A percentile compares a stretch with the other conserved stretches of the same genome.
phyloP scores from a whole-genome alignment of 1,140 invertebrate genomes.

The Charaxes varanes region DNA sequence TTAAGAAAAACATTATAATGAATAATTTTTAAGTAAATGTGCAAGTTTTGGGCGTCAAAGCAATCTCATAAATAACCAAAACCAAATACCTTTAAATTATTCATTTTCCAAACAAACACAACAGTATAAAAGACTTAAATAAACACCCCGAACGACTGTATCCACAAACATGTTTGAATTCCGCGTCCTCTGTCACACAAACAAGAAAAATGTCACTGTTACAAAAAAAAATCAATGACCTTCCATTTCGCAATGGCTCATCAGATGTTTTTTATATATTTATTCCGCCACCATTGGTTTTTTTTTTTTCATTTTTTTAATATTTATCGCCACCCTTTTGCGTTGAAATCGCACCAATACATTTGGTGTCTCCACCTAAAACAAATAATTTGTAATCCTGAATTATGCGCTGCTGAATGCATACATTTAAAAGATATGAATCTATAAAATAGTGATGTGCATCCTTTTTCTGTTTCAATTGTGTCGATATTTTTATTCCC shows the following conservation, averaged over 20 bases:
- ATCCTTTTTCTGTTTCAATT: constrained; percentile 4
- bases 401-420: constrained; percentile 71
- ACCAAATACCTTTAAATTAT: constrained; percentile 54
- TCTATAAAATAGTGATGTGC: constrained; percentile 58
- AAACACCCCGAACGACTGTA: constrained; percentile 42
- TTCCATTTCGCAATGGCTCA: constrained; percentile 53
- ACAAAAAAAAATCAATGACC: constrained; percentile 38
- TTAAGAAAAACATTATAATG: too few relatives aligned
- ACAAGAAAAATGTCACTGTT: constrained; percentile 51
- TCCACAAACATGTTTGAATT: constrained; percentile 52
- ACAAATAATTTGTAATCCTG: constrained; percentile 73
- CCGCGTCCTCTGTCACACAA: constrained; percentile 50
- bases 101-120: constrained; percentile 50
- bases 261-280: constrained; percentile 55
- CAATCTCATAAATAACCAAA: constrained; percentile 29
- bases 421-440: constrained; percentile 72
- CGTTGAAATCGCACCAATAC: constrained; percentile 54
- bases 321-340: constrained; percentile 57
- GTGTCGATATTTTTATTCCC: constrained; percentile 37
- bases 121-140: constrained; percentile 42
- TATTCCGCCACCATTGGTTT: too few relatives aligned
- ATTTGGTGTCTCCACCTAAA: constrained; percentile 66
- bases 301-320: too few relatives aligned
- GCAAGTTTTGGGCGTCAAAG: too few relatives aligned
- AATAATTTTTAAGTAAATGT: too few relatives aligned